These are phyloP conservation scores for Cecropterus lyciades DNA, from an alignment of 1,140 invertebrate species.

Conservation along the genomic window DNA sequence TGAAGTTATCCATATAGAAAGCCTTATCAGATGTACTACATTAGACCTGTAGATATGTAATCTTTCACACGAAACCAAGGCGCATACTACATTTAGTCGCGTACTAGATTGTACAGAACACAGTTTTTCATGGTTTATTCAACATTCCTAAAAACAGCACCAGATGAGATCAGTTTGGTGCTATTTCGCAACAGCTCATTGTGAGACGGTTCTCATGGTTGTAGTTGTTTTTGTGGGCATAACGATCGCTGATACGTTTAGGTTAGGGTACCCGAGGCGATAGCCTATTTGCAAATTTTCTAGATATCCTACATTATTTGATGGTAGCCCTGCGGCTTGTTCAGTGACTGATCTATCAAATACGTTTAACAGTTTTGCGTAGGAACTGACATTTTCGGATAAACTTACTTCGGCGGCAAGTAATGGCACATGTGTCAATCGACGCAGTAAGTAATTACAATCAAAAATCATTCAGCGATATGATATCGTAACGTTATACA, in stretches of 20 bases:
- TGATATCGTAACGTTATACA: too few relatives aligned
- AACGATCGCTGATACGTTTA: slow-evolving; percentile 11
- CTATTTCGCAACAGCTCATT: slow-evolving; percentile 28
- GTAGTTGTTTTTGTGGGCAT: slow-evolving; percentile 25
- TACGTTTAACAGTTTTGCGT: too few relatives aligned
- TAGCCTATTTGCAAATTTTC: slow-evolving; percentile 7
- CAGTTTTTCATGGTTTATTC: slow-evolving; percentile 31
- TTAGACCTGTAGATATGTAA: slow-evolving; percentile 15
- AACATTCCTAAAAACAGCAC: slow-evolving; percentile 29
- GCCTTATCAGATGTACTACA: slow-evolving; percentile 15
- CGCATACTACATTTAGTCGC: slow-evolving; percentile 19
- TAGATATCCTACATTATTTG: too few relatives aligned
- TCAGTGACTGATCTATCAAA: too few relatives aligned
- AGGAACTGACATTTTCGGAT: too few relatives aligned
- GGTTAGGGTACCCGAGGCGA: slow-evolving; percentile 2
- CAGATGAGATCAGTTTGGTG: slow-evolving; percentile 31
- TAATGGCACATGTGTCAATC: too few relatives aligned
- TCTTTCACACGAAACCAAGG: slow-evolving; percentile 29
- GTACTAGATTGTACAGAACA: slow-evolving; percentile 24
- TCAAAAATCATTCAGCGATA: too few relatives aligned
- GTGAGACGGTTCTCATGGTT: slow-evolving; percentile 26
- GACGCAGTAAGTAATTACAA: too few relatives aligned
- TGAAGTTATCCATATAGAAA: too few relatives aligned
- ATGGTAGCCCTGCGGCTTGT: too few relatives aligned
- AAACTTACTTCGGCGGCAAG: too few relatives aligned